Evolutionary conservation across 2,888 invertebrate genomes (phyloP), one percentile per base, ranked within the genome.

Genomic region (Melikaiella ostensackeni): DNA sequence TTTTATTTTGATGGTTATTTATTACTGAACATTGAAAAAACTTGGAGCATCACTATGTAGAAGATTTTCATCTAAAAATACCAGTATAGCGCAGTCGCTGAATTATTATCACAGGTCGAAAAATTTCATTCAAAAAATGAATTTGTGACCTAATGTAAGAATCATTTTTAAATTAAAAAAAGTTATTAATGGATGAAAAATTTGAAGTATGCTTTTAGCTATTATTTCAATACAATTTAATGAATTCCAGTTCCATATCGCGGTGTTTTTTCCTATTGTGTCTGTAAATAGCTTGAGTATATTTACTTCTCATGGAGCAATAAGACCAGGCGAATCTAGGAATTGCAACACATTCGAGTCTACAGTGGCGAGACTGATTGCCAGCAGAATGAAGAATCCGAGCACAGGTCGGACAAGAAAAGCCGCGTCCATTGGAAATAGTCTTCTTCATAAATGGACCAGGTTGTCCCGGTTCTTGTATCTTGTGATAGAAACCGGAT

Each of bases 301-400:
- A 86, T 64, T 89, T 89, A 74, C 87, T 87, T 64, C 82, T 75
- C 42, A 89, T 86, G 33, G 88, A 85, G 80, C 92, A 92, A 76
- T 90, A 89, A 5, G 91, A 91, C 76, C 88, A 89, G 80, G 89
- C 86, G 82, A 89, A 89, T 42, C 88, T 85, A 19, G 88, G 88
- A 27, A 85, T 75, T 76, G 87, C 86, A 50, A 87, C 88, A 79
- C 87, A 89, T 76, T 89, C 88, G 63, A 87, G 80, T 50, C 86
- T 84, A 79, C 86, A 87, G 77, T 88, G 88, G 5, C 88, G 86
- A 24, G 84, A 85, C 85, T 87, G 87, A 46, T 86, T 88, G 21
- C 86, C 86, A 19, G 82, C 79, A 4, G 87, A 88, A 76, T 82
- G 83, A 82, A 89, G 89, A 13, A 81, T 82, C 42, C 87, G 83